A percentile compares a stretch with the other conserved stretches of the same genome.
Conservation (phyloP, 2,888 invertebrate genomes). For the Pheosia gnoma region DNA sequence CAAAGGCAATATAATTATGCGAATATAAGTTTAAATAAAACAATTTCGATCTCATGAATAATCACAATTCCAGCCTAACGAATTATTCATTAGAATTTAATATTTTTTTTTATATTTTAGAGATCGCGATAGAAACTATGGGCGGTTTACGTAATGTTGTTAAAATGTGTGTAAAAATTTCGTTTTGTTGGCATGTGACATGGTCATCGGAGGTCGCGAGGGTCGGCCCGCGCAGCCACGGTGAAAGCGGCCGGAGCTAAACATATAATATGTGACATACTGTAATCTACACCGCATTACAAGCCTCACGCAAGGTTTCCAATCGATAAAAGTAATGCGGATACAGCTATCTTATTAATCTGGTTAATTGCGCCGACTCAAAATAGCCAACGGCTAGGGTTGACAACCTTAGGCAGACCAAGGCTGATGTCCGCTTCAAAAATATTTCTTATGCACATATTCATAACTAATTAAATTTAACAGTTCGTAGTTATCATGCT, state of each 20-base stretch:
- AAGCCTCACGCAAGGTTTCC: conserved; percentile 34
- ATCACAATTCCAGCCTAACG: neutral
- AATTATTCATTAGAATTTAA: conserved; percentile 4
- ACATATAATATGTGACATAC: conserved; percentile 10
- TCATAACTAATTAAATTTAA: neutral
- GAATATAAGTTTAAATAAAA: neutral
- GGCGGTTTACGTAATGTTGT: conserved; percentile 16
- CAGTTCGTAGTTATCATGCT: neutral
- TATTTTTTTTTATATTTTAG: neutral
- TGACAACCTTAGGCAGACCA: neutral
- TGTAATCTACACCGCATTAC: conserved; percentile 23
- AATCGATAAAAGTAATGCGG: conserved; percentile 42
- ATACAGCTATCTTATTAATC: conserved; percentile 38
- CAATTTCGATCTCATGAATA: neutral
- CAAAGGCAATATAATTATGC: too few relatives aligned
- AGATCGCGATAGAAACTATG: conserved; percentile 8
- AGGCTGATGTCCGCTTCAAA: neutral
- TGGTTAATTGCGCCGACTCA: conserved; percentile 31
- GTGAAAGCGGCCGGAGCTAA: conserved; percentile 48
- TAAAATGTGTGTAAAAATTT: conserved; percentile 14
- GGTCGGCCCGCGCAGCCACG: conserved; percentile 35
- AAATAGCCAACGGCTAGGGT: conserved; percentile 6
- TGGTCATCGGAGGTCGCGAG: conserved; percentile 43
- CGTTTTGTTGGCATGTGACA: conserved; percentile 22
- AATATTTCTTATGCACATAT: neutral